phyloP scores from a whole-genome alignment of 2,888 invertebrate species.

The Chelonus formosanus region DNA sequence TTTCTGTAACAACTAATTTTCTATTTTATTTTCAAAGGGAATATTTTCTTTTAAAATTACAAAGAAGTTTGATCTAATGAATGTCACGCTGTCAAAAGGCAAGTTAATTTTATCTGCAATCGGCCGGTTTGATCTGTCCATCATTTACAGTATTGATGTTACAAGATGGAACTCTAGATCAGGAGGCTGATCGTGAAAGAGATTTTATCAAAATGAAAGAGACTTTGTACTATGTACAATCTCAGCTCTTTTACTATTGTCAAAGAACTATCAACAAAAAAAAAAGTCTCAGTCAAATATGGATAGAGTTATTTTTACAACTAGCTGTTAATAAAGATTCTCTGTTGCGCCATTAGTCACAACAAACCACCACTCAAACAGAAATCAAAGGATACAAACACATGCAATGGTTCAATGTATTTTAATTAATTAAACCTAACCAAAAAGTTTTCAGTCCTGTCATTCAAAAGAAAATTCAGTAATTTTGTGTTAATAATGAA shows the following conservation, averaged over 20 bases:
- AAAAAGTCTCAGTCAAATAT: no score
- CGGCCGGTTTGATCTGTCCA: constrained; percentile 2
- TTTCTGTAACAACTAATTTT: no score
- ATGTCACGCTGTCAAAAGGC: constrained; percentile 26
- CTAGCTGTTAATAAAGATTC: no score
- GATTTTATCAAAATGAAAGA: constrained; percentile 17
- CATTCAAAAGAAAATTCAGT: no score
- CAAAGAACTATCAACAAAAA: background rate
- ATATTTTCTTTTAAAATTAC: background rate
- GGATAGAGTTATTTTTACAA: no score
- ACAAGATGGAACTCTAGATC: constrained; percentile 10
- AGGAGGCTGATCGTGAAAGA: constrained; percentile 12
- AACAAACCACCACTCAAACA: no score
- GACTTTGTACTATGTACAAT: background rate
- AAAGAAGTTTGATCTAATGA: constrained; percentile 5
- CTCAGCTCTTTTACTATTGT: constrained; percentile 11
- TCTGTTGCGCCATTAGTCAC: no score
- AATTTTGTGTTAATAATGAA: no score
- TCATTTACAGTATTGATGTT: constrained; percentile 14
- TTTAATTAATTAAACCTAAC: no score
- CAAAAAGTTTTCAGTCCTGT: no score
- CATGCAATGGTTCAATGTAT: background rate
- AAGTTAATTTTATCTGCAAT: constrained; percentile 26
- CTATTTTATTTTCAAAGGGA: background rate
- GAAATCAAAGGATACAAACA: no score